Base-by-base conservation (phyloP, 2,888 invertebrate genomes). In the Acanthopleura granulata region DNA sequence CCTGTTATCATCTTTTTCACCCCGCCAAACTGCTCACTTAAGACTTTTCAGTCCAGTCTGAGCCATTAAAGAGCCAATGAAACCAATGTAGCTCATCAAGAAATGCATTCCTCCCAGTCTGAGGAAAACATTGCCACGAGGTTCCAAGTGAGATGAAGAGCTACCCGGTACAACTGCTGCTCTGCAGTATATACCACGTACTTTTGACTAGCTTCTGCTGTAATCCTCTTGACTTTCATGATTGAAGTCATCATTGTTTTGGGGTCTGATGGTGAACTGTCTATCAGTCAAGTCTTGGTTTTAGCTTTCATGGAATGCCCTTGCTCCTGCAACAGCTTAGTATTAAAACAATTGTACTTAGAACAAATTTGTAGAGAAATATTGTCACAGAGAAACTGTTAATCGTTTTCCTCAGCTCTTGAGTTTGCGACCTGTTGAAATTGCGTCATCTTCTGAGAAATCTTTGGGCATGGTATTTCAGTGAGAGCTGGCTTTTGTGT, bases 41-140 rank as follows among this genome's bases (percentile, higher is more conserved):
- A 14, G 15, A 83, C 69, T 1, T 83, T 72, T 74, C 0, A 84
- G 75, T 0, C 82, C 83, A 77, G 74, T 80, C 11, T 76, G 70
- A n/a, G 77, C 75, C 82, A 83, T 79, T 49, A 84, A 66, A 1
- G 73, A 72, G 22, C 82, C 79, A 22, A 82, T 71, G 69, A 66
- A 76, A 0, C 80, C 83, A 73, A 80, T 73, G 70, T 80, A 84
- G 61, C 83, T 83, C 80, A 83, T 81, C 11, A 82, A 74, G 30
- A 75, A 22, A 62, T 84, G 81, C 82, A 84, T 84, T 0, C 83
- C 84, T 16, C 82, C 81, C 15, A 83, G 78, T 14, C 81, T 61
- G 14, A 71, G 57, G 15, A 79, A 71, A 29, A 83, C 61, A 72
- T 76, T 70, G 22, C 0, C 4, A 75, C 82, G 82, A 62, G 27